A percentile compares a stretch with the other conserved stretches of the same genome.
phyloP scores from a whole-genome alignment of 2,797 vertebrate species.

The Garrulus glandarius region DNA sequence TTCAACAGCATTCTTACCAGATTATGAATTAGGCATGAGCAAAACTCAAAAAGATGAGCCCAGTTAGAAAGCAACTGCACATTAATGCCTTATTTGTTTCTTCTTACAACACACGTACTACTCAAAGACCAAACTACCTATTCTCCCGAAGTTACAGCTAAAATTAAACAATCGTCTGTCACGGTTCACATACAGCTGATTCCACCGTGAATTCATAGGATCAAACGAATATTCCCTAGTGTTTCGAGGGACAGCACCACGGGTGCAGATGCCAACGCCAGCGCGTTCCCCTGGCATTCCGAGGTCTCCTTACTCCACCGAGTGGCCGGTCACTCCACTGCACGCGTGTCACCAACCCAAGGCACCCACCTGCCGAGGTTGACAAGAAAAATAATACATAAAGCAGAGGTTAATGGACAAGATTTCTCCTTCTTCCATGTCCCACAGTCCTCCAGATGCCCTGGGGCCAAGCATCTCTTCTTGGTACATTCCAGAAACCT shows the following conservation, averaged over 20 bases:
- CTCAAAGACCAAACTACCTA: not conserved
- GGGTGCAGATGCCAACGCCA: accelerated
- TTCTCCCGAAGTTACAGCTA: not conserved
- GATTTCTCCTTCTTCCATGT: not conserved
- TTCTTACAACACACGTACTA: not conserved
- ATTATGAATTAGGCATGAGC: not conserved
- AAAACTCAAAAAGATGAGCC: not conserved
- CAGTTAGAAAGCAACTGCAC: not conserved
- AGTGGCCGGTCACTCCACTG: not conserved
- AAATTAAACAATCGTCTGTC: not conserved
- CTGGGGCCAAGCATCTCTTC: not conserved
- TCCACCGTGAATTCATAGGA: not conserved
- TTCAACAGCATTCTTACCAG: not conserved
- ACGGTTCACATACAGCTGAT: not conserved
- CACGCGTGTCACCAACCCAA: not conserved
- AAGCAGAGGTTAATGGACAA: not conserved
- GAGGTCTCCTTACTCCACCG: constrained; percentile 42
- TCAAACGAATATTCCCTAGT: not conserved
- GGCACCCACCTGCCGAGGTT: not conserved
- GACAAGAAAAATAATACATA: accelerated
- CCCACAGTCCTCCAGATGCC: not conserved
- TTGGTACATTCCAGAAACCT: not conserved
- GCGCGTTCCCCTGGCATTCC: not conserved
- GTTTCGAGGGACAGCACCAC: not conserved
- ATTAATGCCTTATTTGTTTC: not conserved